These are phyloP conservation scores for Falco concolor DNA, from an alignment of 2,797 vertebrate species.

Conservation along the genomic window DNA sequence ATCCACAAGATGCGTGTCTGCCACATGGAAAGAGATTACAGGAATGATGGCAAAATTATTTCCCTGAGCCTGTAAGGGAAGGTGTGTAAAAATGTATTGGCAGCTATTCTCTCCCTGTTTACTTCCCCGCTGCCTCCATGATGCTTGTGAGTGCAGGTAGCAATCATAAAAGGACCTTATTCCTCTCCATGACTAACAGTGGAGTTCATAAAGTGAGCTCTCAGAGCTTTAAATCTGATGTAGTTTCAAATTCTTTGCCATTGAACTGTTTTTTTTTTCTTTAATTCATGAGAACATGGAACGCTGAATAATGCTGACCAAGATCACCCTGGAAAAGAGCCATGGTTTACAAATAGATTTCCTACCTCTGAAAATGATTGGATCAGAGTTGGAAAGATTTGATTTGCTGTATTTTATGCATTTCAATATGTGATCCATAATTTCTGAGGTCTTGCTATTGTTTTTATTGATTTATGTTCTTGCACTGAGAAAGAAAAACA, in stretches of 20 bases:
- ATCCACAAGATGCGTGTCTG: not conserved
- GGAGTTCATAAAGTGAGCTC: not conserved
- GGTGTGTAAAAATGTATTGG: not conserved
- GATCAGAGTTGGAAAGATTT: not conserved
- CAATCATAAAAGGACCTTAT: not conserved
- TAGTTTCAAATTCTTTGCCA: not conserved
- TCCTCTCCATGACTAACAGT: not conserved
- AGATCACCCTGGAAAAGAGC: not conserved
- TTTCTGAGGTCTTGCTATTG: not conserved
- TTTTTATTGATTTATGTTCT: not conserved
- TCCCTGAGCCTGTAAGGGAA: not conserved
- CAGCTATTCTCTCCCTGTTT: not conserved
- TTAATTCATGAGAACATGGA: not conserved
- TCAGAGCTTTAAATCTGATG: not conserved
- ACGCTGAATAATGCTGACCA: not conserved
- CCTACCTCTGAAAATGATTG: not conserved
- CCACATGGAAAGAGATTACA: not conserved
- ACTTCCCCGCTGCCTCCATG: not conserved
- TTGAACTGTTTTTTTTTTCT: not conserved
- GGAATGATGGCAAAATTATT: not conserved
- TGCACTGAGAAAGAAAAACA: not conserved
- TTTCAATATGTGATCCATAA: not conserved
- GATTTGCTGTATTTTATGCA: not conserved
- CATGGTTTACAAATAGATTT: not conserved
- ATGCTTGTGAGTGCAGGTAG: not conserved